These are phyloP conservation scores for Stichopus chloronotus DNA, from an alignment of 35 echinoderm and acorn worm species.

Conservation along the genomic window DNA sequence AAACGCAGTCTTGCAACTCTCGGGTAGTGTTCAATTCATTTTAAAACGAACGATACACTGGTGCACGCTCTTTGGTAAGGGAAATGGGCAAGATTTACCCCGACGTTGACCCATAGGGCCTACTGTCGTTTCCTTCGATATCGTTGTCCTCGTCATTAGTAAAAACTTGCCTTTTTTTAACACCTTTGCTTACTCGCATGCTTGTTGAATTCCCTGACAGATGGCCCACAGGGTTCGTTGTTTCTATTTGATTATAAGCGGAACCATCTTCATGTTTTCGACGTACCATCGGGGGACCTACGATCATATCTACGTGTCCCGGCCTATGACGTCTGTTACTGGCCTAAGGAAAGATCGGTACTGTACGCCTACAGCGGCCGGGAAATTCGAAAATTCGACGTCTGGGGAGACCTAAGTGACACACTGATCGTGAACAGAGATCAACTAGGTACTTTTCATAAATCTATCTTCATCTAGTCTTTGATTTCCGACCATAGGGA, in stretches of 20 bases:
- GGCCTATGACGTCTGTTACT: conserved; percentile 18
- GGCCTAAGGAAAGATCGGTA: conserved; percentile 3
- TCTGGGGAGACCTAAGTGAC: conserved; percentile 20
- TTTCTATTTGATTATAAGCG: conserved; percentile 11
- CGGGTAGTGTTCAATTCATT: too few relatives aligned
- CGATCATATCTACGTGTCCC: background rate
- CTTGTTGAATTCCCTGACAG: background rate
- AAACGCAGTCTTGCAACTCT: too few relatives aligned
- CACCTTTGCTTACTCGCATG: too few relatives aligned
- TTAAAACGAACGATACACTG: too few relatives aligned
- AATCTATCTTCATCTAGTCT: too few relatives aligned
- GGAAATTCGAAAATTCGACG: conserved; percentile 11
- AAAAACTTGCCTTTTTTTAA: too few relatives aligned
- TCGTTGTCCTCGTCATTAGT: too few relatives aligned
- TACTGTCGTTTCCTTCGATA: too few relatives aligned
- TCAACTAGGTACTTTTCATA: background rate
- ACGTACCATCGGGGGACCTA: conserved; percentile 5
- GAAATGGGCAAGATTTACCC: too few relatives aligned
- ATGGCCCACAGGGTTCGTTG: background rate
- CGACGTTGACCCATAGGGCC: too few relatives aligned
- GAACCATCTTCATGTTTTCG: background rate
- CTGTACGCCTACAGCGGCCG: background rate
- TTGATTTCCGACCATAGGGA: too few relatives aligned
- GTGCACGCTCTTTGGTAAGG: too few relatives aligned
- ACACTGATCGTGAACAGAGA: background rate